Conservation (phyloP, 2,113 vertebrate species). For the Pheucticus melanocephalus region DNA sequence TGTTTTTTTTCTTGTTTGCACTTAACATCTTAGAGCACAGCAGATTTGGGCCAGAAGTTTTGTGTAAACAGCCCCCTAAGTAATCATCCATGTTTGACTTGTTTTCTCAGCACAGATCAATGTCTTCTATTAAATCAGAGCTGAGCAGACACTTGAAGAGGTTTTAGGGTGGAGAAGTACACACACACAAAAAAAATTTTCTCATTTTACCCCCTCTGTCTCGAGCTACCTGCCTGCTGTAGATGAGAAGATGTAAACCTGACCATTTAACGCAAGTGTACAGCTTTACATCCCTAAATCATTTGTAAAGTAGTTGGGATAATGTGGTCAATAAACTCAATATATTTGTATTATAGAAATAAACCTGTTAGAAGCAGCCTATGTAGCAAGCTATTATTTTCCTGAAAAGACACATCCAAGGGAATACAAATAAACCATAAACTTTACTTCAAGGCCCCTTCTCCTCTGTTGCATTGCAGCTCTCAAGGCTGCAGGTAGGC, state of each 20-base stretch:
- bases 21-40: neutral
- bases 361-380: neutral
- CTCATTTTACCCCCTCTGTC: neutral
- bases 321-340: neutral
- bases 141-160: neutral
- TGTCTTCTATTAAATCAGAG: neutral
- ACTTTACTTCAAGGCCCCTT: neutral
- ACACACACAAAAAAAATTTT: neutral
- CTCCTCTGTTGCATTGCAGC: rapidly evolving
- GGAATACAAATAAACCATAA: neutral
- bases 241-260: neutral
- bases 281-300: neutral
- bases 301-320: neutral
- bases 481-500: neutral
- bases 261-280: neutral
- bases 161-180: neutral
- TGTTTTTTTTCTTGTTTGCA: neutral
- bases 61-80: neutral
- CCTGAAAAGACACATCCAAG: neutral
- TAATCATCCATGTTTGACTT: neutral
- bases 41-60: neutral
- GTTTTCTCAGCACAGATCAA: neutral
- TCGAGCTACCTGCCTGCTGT: neutral
- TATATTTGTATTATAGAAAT: neutral
- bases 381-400: neutral